Evolutionary conservation across 2,797 vertebrate species (phyloP), one percentile per base, ranked within the genome.

Genomic region (Myotis vivesi): DNA sequence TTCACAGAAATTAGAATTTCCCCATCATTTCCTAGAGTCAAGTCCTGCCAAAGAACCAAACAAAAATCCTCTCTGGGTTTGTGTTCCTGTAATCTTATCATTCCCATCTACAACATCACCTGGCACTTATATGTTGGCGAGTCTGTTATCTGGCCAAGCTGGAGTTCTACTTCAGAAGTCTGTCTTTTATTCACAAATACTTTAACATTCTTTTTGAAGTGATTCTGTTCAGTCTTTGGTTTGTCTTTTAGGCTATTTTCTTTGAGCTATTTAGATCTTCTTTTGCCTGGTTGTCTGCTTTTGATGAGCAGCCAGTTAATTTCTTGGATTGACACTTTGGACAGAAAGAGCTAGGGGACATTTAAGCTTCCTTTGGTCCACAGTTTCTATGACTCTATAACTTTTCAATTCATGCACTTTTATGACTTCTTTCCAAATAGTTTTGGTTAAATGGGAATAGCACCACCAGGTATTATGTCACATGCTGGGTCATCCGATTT

Each of bases 1-100:
- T 95, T 97, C 96, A 96, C 80, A 92, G 96, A 96, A 97, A 92
- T 57, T 7, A 80, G 88, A 94, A 94, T 92, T 96, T 97, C 96
- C 41, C 77, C 87, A 95, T 96, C 71, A 55, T 89, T 97, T 97
- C 96, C 80, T 87, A 71, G 75, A 71, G 75, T 77, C 55, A 69
- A 75, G 46, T n/a, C 13, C 51, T 95, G 92, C 91, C 94, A 96
- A 91, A 92, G 38, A 89, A 66, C 17, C 22, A 82, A 95, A 96
- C 82, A 91, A 86, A 95, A 95, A 49, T n/a, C 6, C 4, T 86
- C 36, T 77, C 68, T 73, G 75, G 80, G 30, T n/a, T 46, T 38
- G 22, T 36, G 22, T 69, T 81, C 44, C 22, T 76, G 62, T 92
- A 73, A 23, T 38, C 30, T 93, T 64, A 49, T 55, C n/a, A 25